These are phyloP conservation scores for Ophion slaviceki DNA, from an alignment of 2,888 invertebrate species.

Conservation along the genomic window DNA sequence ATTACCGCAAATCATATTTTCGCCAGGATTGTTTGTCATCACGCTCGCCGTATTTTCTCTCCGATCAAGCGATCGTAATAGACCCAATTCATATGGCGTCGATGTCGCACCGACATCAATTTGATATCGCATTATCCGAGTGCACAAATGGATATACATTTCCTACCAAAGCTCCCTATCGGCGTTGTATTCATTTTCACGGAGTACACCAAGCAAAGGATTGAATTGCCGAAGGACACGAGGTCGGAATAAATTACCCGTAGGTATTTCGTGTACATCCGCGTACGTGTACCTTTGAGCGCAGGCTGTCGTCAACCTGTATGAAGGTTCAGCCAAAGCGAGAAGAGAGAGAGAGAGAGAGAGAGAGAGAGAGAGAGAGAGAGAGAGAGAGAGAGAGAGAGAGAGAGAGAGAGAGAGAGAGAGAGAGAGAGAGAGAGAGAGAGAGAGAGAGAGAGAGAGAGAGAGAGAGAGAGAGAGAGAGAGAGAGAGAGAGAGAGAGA, in stretches of 20 bases:
- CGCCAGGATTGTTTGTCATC: background rate
- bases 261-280: conserved; percentile 8
- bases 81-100: conserved; percentile 1
- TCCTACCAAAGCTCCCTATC: background rate
- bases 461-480: background rate
- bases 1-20: conserved; percentile 8
- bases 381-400: conserved; percentile 2
- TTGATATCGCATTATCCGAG: background rate
- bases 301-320: conserved; percentile 40
- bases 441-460: too few relatives aligned
- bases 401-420: conserved; percentile 1
- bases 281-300: conserved; percentile 29
- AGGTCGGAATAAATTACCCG: conserved; percentile 12
- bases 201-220: background rate
- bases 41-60: background rate
- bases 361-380: background rate
- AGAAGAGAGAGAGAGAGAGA: background rate
- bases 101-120: background rate
- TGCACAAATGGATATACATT: conserved; percentile 3
- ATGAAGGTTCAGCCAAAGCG: too few relatives aligned
- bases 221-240: background rate
- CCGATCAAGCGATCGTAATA: background rate
- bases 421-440: background rate
- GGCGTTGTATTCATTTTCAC: background rate
- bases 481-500: background rate